Evolutionary conservation across 2,113 vertebrate species (phyloP).

Genomic region (Crotalus horridus): DNA sequence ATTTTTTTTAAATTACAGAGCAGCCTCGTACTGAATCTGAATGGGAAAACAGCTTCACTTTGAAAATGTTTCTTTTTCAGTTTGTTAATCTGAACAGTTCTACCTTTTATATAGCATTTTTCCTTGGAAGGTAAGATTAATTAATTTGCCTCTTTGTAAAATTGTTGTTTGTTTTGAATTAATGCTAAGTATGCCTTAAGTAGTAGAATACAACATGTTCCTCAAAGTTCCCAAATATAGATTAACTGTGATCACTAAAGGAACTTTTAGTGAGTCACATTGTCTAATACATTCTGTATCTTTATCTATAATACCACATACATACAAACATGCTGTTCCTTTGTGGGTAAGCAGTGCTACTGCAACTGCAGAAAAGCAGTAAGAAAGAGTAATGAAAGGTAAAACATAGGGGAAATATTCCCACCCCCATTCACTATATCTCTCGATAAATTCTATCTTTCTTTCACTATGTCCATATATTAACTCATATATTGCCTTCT

Average conservation of each 20-base stretch:
- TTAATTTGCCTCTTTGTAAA: neutral
- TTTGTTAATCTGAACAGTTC: slow-evolving; percentile 98
- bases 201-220: neutral
- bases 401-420: neutral
- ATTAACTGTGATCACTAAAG: neutral
- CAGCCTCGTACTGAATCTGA: slow-evolving; percentile 94
- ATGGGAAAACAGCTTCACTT: slow-evolving; percentile 97
- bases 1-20: slow-evolving; percentile 78
- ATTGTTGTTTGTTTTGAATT: slow-evolving; percentile 3
- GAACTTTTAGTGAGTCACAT: neutral
- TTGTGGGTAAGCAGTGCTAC: neutral
- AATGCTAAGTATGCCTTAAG: slow-evolving; percentile 27
- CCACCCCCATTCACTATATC: neutral
- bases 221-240: neutral
- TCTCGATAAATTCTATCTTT: neutral
- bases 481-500: neutral
- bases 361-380: neutral
- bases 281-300: neutral
- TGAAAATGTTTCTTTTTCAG: slow-evolving; percentile 99
- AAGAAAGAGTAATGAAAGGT: neutral
- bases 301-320: neutral
- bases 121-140: slow-evolving; percentile 85
- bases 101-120: slow-evolving; percentile 97
- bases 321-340: neutral
- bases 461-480: neutral